Percentiles rank a stretch among this genome's conserved stretches.
phyloP scores from a whole-genome alignment of 2,113 vertebrate genomes.

The Pachyramphus minor region DNA sequence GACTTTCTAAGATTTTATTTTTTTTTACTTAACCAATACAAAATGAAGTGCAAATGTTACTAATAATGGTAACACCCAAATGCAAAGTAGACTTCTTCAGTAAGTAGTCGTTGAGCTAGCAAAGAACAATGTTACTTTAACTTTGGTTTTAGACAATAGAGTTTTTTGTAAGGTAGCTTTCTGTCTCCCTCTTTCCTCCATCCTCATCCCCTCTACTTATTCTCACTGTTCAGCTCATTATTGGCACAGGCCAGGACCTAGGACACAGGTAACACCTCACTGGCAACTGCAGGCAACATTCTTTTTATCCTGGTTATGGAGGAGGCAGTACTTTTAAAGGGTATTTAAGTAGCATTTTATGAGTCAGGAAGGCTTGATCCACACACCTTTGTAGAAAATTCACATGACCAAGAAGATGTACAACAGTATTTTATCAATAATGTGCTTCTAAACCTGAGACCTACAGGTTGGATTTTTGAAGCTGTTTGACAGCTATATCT shows the following conservation, averaged over 20 bases:
- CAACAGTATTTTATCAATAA: neutral
- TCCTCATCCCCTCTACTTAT: neutral
- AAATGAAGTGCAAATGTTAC: neutral
- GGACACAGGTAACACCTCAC: neutral
- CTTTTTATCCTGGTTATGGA: neutral
- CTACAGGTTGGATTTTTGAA: neutral
- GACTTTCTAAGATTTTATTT: neutral
- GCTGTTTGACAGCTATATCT: neutral
- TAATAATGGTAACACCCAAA: neutral
- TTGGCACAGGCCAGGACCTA: neutral
- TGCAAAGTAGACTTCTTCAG: neutral
- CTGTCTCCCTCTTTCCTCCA: neutral
- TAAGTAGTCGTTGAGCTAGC: neutral
- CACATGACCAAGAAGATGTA: neutral
- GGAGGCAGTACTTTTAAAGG: neutral
- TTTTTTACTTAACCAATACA: neutral
- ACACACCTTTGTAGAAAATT: neutral
- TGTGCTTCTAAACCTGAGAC: neutral
- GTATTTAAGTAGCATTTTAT: neutral
- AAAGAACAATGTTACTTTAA: neutral
- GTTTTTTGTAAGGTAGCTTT: neutral
- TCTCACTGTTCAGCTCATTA: neutral
- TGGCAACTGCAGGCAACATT: neutral
- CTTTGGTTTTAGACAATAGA: neutral
- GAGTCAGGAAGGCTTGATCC: neutral